Conservation (phyloP, 2,797 vertebrate genomes). For the Simalia tracyae region DNA sequence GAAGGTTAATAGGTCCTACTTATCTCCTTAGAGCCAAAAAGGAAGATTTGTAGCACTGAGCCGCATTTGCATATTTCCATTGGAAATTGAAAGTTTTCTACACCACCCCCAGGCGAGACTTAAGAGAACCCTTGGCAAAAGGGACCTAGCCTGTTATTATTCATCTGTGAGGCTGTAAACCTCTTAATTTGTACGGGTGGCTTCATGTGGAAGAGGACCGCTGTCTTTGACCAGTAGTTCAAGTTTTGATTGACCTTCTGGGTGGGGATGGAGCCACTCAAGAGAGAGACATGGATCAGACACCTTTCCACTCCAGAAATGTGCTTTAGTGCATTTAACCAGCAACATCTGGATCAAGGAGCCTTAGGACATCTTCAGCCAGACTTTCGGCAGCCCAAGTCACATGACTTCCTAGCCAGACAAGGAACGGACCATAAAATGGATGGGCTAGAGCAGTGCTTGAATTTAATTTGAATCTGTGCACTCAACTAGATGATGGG, state of each 20-base stretch:
- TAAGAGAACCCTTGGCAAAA: constrained; percentile 51
- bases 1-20: constrained; percentile 98
- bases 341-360: background rate
- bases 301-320: background rate
- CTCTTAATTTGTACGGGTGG: constrained; percentile 21
- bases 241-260: background rate
- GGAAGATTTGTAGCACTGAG: constrained; percentile 71
- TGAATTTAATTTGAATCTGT: too few relatives aligned
- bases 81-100: constrained; percentile 67
- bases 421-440: too few relatives aligned
- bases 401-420: too few relatives aligned
- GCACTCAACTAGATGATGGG: too few relatives aligned
- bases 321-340: background rate
- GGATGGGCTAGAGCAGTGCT: too few relatives aligned
- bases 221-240: fast-evolving
- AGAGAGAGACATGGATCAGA: background rate
- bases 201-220: background rate
- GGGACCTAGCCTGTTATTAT: constrained; percentile 22
- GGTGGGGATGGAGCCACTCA: fast-evolving
- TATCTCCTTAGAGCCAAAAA: constrained; percentile 80
- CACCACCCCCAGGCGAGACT: constrained; percentile 54
- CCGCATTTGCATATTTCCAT: constrained; percentile 73
- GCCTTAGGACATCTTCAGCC: background rate
- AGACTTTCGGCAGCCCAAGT: too few relatives aligned
- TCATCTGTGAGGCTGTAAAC: constrained; percentile 30